phyloP scores from a whole-genome alignment of 2,888 invertebrate species.

The Trilocha varians region DNA sequence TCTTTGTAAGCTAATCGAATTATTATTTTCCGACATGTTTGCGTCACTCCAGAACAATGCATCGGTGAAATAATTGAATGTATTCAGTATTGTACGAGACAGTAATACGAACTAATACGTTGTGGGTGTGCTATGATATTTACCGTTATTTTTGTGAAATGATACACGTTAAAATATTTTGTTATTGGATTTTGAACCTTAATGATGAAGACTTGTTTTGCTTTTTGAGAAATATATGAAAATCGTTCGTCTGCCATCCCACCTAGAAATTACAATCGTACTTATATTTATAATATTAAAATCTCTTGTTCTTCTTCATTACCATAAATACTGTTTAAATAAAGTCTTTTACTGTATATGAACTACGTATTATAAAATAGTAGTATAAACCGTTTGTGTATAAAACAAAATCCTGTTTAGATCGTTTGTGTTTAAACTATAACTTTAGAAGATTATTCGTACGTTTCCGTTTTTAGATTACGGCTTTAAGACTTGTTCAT shows the following conservation, averaged over 20 bases:
- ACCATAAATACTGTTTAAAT: not conserved
- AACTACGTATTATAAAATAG: not conserved
- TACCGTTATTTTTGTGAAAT: conserved; percentile 1
- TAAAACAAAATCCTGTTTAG: not conserved
- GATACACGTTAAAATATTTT: not conserved
- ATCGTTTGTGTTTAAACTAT: not conserved
- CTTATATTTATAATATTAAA: too few species aligned
- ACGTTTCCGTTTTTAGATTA: not conserved
- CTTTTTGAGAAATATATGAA: too few species aligned
- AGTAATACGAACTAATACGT: not conserved
- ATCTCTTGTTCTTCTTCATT: not conserved
- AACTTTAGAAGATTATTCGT: not conserved
- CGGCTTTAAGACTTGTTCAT: not conserved
- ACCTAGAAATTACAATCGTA: too few species aligned
- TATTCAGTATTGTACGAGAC: not conserved
- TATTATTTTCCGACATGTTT: conserved; percentile 19
- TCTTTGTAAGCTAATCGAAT: conserved; percentile 47
- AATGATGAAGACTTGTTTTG: too few species aligned
- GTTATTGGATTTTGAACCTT: too few species aligned
- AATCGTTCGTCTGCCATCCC: too few species aligned
- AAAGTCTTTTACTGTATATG: not conserved
- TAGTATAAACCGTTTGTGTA: not conserved
- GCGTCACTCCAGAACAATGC: conserved; percentile 12
- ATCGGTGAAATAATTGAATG: conserved; percentile 37
- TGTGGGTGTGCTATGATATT: not conserved